phyloP scores from a whole-genome alignment of 2,113 vertebrate species.

The Panthera uncia region DNA sequence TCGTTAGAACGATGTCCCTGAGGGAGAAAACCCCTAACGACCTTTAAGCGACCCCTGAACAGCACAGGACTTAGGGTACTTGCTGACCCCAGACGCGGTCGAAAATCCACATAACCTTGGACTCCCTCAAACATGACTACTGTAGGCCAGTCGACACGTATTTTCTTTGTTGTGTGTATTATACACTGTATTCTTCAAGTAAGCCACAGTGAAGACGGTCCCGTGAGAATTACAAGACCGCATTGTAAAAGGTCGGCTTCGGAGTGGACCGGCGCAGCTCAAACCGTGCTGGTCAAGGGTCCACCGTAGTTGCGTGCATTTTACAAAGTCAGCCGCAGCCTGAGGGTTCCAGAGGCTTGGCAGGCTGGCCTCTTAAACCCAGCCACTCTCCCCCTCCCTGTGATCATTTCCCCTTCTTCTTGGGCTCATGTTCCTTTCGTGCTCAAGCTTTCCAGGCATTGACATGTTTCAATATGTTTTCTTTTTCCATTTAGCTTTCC shows the following conservation, averaged over 20 bases:
- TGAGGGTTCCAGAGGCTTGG: neutral
- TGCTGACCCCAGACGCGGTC: neutral
- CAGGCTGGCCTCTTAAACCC: neutral
- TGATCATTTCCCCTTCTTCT: neutral
- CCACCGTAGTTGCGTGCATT: neutral
- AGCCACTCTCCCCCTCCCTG: neutral
- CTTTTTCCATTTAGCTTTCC: neutral
- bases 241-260: neutral
- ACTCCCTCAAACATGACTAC: neutral
- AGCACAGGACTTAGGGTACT: neutral
- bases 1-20: neutral
- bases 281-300: neutral
- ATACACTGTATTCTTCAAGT: neutral
- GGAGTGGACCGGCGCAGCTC: too few species aligned
- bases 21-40: neutral
- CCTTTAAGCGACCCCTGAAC: neutral
- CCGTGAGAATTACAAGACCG: neutral
- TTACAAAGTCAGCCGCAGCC: neutral
- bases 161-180: neutral
- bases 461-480: neutral
- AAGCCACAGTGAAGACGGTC: neutral
- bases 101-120: too few species aligned
- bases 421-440: neutral
- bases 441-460: neutral
- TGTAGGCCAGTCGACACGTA: too few species aligned